Base-by-base conservation (phyloP, 2,113 vertebrate species). In the Okapia johnstoni region DNA sequence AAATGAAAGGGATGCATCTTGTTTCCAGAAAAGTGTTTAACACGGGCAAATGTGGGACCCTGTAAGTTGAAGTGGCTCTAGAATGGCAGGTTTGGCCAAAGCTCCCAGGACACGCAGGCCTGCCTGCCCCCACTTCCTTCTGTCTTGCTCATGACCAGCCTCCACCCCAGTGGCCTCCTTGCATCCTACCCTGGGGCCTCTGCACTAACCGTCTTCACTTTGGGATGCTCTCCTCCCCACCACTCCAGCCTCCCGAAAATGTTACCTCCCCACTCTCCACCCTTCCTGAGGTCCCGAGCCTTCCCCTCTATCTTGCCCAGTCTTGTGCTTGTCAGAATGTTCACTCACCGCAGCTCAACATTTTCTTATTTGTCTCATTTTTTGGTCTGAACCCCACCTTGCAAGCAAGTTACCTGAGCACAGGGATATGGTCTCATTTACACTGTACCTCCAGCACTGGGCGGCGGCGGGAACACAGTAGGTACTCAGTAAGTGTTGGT, bases 81-180 rank as follows among this genome's bases (percentile, higher is more conserved):
- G 48, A 50, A 57, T 43, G 30, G 30, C 14, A 3, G 3, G 10
- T n/a, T 25, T 36, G 79, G 36, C 25, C 88, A 73, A 23, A 33
- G 26, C 26, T 55, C 66, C 55, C 58, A 48, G 70, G 28, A 40
- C 52, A 17, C 8, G 25, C 36, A 13, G 3, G 11, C 58, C 63
- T 85, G 50, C 36, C 52, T 33, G 2, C 14, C 46, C 66, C 15
- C 23, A 5, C 46, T 3, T 21, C 30, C 28, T 33, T 19, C 79
- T 0, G 0, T 6, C 30, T n/a, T 33, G 50, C 26, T 54, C 10
- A 2, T 0, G 0, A 36, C 85, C 40, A 0, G 2, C 33, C 36
- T 3, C 16, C 36, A 36, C 30, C 58, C 21, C 28, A 1, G 15
- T 0, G 40, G 52, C 58, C 60, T 5, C 11, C 15, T 28, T 2